Conservation (phyloP, 2,888 invertebrate species). For the Hyposoter dolosus region DNA sequence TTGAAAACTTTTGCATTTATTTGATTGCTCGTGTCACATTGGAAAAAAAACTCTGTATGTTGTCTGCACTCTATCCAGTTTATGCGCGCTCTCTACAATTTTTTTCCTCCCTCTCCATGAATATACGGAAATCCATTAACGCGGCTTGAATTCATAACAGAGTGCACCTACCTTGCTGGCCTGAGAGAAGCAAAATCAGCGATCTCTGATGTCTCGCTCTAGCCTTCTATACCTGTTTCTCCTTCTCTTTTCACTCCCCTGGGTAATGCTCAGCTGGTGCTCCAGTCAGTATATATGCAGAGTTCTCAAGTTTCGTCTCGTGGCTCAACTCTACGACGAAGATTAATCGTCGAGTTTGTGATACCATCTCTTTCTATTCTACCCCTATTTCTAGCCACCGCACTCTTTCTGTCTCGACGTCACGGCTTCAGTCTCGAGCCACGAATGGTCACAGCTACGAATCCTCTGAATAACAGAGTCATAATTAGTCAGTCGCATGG, state of each 20-base stretch:
- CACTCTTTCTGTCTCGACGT: constrained; percentile 12
- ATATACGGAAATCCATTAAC: constrained; percentile 68
- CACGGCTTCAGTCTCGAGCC: not conserved
- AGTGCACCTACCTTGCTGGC: constrained; percentile 44
- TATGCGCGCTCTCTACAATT: constrained; percentile 39
- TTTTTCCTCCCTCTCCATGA: constrained; percentile 28
- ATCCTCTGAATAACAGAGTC: constrained; percentile 36
- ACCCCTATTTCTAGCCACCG: constrained; percentile 22
- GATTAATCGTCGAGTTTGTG: constrained; percentile 68
- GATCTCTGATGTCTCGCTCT: constrained; percentile 33
- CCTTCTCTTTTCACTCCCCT: constrained; percentile 34
- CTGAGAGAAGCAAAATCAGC: constrained; percentile 57
- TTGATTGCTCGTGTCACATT: constrained; percentile 28
- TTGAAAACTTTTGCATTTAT: constrained; percentile 1
- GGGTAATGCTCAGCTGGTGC: constrained; percentile 57
- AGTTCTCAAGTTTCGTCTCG: constrained; percentile 66
- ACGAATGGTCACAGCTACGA: constrained; percentile 15
- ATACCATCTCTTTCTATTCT: constrained; percentile 49
- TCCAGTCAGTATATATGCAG: constrained; percentile 55
- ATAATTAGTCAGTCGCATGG: constrained; percentile 36
- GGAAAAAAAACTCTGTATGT: constrained; percentile 32
- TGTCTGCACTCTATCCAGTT: constrained; percentile 44
- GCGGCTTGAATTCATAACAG: constrained; percentile 69
- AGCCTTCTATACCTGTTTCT: constrained; percentile 29
- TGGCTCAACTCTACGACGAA: constrained; percentile 62